Base-by-base conservation (phyloP, 1,140 invertebrate genomes). In the Aporrectodea caliginosa region DNA sequence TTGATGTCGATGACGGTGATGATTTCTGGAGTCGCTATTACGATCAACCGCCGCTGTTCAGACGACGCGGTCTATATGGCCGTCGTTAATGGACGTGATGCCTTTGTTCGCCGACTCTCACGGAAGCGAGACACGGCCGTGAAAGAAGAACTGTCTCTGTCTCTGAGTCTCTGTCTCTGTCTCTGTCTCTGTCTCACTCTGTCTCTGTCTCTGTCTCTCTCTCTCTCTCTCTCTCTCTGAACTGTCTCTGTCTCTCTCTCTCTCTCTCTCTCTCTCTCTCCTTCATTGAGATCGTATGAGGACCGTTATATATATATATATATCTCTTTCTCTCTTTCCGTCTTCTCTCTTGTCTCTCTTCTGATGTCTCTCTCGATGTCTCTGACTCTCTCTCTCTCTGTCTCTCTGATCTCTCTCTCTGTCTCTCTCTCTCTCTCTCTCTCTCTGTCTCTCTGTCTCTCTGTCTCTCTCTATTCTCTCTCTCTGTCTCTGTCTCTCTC, bases 161-260 rank as follows among this genome's bases (percentile, higher is more conserved):
- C n/a, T 72, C n/a, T 72, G 6, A 2, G 6, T 72, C 2, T 72
- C n/a, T 72, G 70, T 72, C n/a, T 72, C n/a, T 72, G 6, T 72
- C 2, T 72, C n/a, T 27, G 6, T 72, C n/a, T 72, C n/a, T 72
- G 70, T 72, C n/a, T 72, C 2, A 12, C n/a, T 72, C n/a, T 72
- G 6, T 27, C n/a, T 72, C n/a, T 72, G 6, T 72, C n/a, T 72
- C n/a, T 72, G 6, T 72, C n/a, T 32, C n/a, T 72, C 70, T 27
- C n/a, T 32, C 32, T n/a, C 32, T 72, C n/a, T 72, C n/a, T 32
- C 70, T 32, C 70, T 32, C 27, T 72, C n/a, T 32, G 27, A 6
- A 6, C 70, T 29, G 2, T 29, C 6, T 14, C 70, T 29, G n/a
- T 29, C 70, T 29, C 6, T 29, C 70, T 29, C 70, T 29, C 70